Evolutionary conservation across 2,797 vertebrate species (phyloP).

Genomic region (Picus viridis): DNA sequence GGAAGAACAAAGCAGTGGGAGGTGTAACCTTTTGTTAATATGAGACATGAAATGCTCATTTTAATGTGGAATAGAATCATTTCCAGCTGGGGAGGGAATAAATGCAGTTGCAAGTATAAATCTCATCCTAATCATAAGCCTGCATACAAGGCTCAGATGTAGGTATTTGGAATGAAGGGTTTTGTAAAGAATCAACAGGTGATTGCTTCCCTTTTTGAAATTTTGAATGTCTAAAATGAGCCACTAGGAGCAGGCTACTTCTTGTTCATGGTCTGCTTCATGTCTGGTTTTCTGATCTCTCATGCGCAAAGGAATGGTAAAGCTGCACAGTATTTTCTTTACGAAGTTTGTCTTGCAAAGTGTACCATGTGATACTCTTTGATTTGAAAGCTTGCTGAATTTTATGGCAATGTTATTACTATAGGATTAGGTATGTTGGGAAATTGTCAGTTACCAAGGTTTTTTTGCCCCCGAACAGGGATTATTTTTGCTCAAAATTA

Average conservation of each 20-base stretch:
- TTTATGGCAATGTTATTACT: not conserved
- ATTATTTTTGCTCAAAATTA: not conserved
- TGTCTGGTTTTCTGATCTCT: slow-evolving; percentile 28
- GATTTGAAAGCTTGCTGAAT: not conserved
- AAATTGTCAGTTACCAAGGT: not conserved
- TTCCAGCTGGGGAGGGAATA: not conserved
- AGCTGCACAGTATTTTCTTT: not conserved
- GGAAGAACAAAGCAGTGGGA: not conserved
- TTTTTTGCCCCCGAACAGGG: not conserved
- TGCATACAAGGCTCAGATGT: not conserved
- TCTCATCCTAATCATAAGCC: not conserved
- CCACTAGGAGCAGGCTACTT: not conserved
- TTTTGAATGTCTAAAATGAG: not conserved
- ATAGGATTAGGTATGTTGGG: not conserved
- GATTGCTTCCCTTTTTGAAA: not conserved
- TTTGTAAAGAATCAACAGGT: slow-evolving; percentile 19
- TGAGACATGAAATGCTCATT: not conserved
- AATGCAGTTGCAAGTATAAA: not conserved
- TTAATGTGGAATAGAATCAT: not conserved
- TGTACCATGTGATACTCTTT: not conserved
- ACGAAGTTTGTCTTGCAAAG: not conserved
- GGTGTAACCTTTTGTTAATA: not conserved
- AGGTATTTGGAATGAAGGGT: not conserved
- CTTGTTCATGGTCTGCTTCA: not conserved
- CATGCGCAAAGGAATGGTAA: not conserved